phyloP scores from a whole-genome alignment of 2,888 invertebrate species.

The Bruchidius siliquastri region DNA sequence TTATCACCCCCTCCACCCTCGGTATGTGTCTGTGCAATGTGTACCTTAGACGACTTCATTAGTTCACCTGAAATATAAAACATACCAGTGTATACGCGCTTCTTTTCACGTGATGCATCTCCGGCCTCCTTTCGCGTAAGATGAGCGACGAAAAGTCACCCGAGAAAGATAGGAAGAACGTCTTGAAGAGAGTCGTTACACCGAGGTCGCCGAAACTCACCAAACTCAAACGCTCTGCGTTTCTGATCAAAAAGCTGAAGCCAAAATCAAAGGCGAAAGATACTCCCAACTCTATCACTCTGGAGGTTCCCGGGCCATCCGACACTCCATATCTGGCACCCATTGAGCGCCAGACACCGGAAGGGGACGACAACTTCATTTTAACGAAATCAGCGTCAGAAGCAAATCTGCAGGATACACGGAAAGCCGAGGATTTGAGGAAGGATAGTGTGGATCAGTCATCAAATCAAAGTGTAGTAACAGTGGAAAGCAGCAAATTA shows the following conservation, averaged over 20 bases:
- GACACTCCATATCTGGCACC: slow-evolving; percentile 28
- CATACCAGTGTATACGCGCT: slow-evolving; percentile 23
- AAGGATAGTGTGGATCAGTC: slow-evolving; percentile 17
- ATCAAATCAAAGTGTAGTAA: not conserved
- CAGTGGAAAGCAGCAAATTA: not conserved
- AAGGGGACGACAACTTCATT: slow-evolving; percentile 33
- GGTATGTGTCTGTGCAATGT: not conserved
- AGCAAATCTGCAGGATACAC: slow-evolving; percentile 36
- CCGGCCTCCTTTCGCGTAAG: slow-evolving; percentile 7
- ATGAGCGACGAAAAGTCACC: slow-evolving; percentile 32
- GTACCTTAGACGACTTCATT: slow-evolving; percentile 14
- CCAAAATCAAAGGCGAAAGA: slow-evolving; percentile 27
- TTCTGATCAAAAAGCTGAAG: slow-evolving; percentile 34
- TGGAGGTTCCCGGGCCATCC: slow-evolving; percentile 19
- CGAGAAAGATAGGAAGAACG: slow-evolving; percentile 12
- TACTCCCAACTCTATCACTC: slow-evolving; percentile 20
- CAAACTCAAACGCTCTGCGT: slow-evolving; percentile 30
- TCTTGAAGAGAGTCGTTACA: slow-evolving; percentile 24
- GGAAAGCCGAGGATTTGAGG: slow-evolving; percentile 34
- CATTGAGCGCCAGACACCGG: slow-evolving; percentile 32
- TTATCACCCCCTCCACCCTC: slow-evolving; percentile 15
- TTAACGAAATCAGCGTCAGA: slow-evolving; percentile 37
- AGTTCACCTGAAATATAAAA: slow-evolving; percentile 22
- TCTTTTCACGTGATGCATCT: slow-evolving; percentile 15
- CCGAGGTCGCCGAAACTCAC: slow-evolving; percentile 26